These are phyloP conservation scores for Tholera decimalis DNA, from an alignment of 2,888 invertebrate species.

Conservation along the genomic window DNA sequence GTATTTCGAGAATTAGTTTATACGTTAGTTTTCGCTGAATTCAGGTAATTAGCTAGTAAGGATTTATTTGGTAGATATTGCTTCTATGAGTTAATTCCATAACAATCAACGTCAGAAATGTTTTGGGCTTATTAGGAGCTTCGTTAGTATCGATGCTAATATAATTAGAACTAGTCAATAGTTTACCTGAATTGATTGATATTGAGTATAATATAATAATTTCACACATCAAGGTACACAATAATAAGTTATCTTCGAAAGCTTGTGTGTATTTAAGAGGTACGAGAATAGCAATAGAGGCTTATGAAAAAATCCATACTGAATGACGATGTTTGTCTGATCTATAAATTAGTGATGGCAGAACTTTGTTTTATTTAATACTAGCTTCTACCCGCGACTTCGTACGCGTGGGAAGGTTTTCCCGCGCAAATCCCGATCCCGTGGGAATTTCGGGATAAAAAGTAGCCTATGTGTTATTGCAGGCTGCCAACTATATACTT, in stretches of 20 bases:
- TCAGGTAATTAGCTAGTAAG: constrained; percentile 13
- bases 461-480: no score
- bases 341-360: no score
- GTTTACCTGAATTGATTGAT: constrained; percentile 1
- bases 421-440: no score
- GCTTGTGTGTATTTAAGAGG: neutral
- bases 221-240: neutral
- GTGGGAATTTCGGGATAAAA: no score
- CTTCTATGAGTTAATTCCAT: constrained; percentile 13
- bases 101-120: constrained; percentile 18
- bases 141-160: constrained; percentile 24
- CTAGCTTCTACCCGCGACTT: no score
- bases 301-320: no score
- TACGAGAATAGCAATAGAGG: no score
- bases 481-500: no score
- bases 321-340: no score
- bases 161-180: constrained; percentile 24
- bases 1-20: constrained; percentile 7
- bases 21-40: constrained; percentile 10
- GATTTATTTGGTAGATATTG: constrained; percentile 7
- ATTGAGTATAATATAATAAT: constrained; percentile 9
- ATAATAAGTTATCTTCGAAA: neutral
- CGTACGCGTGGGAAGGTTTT: no score
- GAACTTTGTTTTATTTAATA: no score
- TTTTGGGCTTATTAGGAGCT: constrained; percentile 14